Conservation (phyloP, 2,797 vertebrate species). For the Xiphorhynchus erythropygius region DNA sequence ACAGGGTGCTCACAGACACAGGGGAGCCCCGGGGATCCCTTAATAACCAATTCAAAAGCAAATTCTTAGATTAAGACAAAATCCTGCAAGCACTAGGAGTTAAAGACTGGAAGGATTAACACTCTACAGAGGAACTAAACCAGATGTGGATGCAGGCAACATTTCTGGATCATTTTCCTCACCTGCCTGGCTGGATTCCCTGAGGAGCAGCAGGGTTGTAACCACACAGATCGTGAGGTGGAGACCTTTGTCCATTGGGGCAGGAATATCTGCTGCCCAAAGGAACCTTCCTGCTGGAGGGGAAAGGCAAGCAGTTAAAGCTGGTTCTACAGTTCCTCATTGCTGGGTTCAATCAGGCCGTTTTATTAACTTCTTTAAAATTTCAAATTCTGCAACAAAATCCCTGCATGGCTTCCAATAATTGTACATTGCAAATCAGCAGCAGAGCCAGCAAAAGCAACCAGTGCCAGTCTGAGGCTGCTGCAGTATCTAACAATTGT, state of each 20-base stretch:
- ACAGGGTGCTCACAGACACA: background rate
- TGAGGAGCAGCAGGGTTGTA: background rate
- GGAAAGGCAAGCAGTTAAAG: conserved; percentile 17
- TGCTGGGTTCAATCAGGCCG: background rate
- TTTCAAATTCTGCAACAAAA: background rate
- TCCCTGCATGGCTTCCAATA: background rate
- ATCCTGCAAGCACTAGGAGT: background rate
- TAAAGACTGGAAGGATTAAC: background rate
- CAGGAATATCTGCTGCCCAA: background rate
- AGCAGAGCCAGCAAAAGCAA: background rate
- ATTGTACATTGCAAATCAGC: background rate
- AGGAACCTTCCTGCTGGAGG: conserved; percentile 15
- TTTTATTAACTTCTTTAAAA: background rate
- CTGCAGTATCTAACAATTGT: background rate
- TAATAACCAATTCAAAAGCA: background rate
- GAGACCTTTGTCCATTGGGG: conserved; percentile 38
- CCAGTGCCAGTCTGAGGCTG: background rate
- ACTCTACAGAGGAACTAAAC: background rate
- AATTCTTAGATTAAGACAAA: background rate
- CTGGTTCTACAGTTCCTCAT: background rate
- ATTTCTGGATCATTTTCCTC: background rate
- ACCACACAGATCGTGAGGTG: background rate
- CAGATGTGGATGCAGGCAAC: background rate
- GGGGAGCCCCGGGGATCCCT: background rate
- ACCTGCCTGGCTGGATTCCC: conserved; percentile 52